A percentile compares a stretch with the other conserved stretches of the same genome.
These are phyloP conservation scores for Achroia grisella DNA, from an alignment of 1,140 invertebrate genomes.

Conservation along the genomic window DNA sequence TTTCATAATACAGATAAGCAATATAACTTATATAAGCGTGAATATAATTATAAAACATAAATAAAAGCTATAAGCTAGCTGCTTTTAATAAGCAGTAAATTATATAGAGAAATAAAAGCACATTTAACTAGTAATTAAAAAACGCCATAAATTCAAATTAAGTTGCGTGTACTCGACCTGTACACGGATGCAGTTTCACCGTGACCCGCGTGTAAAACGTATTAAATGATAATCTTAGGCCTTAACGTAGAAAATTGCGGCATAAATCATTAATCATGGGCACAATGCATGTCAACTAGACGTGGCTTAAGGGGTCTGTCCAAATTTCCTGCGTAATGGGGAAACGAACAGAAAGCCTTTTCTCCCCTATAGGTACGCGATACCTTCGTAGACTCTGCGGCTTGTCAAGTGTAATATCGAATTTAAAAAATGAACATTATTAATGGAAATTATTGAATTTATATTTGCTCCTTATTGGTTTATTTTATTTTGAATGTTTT, in stretches of 20 bases:
- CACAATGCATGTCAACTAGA: conserved; percentile 59
- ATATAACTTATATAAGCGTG: too few relatives aligned
- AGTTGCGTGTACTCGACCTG: conserved; percentile 2
- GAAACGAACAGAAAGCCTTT: conserved; percentile 56
- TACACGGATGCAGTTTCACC: conserved; percentile 1
- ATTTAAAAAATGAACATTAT: too few relatives aligned
- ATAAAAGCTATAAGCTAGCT: too few relatives aligned
- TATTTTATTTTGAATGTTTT: too few relatives aligned
- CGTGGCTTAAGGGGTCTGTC: conserved; percentile 47
- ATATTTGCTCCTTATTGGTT: too few relatives aligned
- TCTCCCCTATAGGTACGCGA: neutral
- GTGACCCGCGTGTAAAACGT: neutral
- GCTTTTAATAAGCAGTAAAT: too few relatives aligned
- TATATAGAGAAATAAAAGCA: neutral
- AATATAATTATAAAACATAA: too few relatives aligned
- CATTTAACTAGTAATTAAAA: conserved; percentile 2
- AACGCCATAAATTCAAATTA: conserved; percentile 4
- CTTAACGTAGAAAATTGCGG: conserved; percentile 54
- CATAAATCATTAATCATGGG: conserved; percentile 57
- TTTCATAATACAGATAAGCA: too few relatives aligned
- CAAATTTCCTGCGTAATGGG: conserved; percentile 54
- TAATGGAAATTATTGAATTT: too few relatives aligned
- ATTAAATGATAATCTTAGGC: conserved; percentile 8
- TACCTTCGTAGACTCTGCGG: neutral
- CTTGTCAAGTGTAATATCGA: neutral